Conservation (phyloP, 2,888 invertebrate genomes). For the Noctua janthe region DNA sequence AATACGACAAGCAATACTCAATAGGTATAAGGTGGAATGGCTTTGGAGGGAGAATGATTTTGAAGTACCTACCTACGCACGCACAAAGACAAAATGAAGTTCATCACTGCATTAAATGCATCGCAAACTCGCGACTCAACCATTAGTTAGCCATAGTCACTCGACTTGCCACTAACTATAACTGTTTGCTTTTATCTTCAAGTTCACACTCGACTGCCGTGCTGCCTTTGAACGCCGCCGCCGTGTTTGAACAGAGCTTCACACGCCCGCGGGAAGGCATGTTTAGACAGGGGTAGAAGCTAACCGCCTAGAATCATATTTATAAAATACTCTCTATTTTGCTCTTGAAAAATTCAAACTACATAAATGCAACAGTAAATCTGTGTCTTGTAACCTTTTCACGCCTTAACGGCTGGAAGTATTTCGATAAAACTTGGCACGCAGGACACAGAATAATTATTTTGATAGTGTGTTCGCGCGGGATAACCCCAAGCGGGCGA, state of each 20-base stretch:
- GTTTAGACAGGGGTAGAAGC: conserved; percentile 41
- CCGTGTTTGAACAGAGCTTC: conserved; percentile 44
- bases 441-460: neutral
- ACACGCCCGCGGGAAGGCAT: conserved; percentile 33
- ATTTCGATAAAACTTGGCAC: neutral
- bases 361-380: neutral
- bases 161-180: conserved; percentile 54
- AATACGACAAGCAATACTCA: neutral
- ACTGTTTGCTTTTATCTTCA: conserved; percentile 53
- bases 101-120: neutral
- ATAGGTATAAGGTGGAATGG: neutral
- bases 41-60: neutral
- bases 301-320: conserved; percentile 24
- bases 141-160: conserved; percentile 20
- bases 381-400: neutral
- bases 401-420: neutral
- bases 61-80: neutral
- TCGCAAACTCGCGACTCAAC: neutral
- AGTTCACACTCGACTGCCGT: conserved; percentile 57
- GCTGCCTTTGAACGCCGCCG: conserved; percentile 50
- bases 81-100: neutral
- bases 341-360: neutral
- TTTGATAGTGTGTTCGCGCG: neutral
- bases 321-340: conserved; percentile 6
- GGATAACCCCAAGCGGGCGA: neutral